Evolutionary conservation across 2,888 invertebrate species (phyloP).

Genomic region (Rhagium mordax): DNA sequence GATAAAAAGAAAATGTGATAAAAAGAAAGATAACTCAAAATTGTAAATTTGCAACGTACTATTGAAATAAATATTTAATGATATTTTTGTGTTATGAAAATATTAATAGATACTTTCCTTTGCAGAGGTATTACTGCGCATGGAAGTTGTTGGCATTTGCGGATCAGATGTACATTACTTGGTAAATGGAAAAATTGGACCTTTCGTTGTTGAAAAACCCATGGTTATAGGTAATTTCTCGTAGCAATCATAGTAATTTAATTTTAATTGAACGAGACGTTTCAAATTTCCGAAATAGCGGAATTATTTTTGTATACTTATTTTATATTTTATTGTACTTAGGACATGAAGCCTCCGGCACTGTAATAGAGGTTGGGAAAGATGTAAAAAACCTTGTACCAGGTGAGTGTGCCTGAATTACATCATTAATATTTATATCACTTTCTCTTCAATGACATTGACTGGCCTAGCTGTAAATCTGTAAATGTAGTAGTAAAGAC

Average conservation of each 20-base stretch:
- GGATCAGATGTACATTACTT: slow-evolving; percentile 97
- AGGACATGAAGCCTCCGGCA: slow-evolving; percentile 93
- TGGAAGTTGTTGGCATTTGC: slow-evolving; percentile 97
- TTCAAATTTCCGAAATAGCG: no score
- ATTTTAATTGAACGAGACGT: no score
- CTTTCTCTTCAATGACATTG: not conserved
- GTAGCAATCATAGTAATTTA: no score
- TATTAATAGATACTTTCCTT: slow-evolving; percentile 28
- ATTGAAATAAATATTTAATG: no score
- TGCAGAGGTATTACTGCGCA: slow-evolving; percentile 88
- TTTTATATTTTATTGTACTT: not conserved
- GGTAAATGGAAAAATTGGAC: slow-evolving; percentile 87
- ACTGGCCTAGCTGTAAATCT: not conserved
- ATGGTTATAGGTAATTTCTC: slow-evolving; percentile 86
- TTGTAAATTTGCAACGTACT: no score
- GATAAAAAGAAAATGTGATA: no score
- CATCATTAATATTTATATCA: no score
- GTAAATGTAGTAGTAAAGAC: no score
- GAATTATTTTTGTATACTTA: not conserved
- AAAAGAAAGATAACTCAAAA: no score
- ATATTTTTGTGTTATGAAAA: not conserved
- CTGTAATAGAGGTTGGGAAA: slow-evolving; percentile 82
- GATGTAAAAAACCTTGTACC: slow-evolving; percentile 79
- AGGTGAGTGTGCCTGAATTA: slow-evolving; percentile 66
- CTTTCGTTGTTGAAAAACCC: slow-evolving; percentile 89